Conservation (phyloP, 2,888 invertebrate genomes). For the Tetanocera ferruginea region DNA sequence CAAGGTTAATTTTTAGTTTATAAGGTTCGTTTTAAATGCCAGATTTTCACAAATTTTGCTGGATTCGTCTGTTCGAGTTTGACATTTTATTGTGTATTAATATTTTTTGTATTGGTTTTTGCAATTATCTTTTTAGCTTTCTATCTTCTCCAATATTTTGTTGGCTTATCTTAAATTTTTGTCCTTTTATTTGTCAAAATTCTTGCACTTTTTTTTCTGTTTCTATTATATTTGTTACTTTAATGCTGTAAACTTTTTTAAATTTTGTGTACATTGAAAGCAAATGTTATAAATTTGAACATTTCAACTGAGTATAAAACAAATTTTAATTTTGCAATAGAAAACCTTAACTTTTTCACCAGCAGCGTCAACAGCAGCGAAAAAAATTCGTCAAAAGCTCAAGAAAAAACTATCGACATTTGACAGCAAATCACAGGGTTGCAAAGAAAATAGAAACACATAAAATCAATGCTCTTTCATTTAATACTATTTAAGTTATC, state of each 20-base stretch:
- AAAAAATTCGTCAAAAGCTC: not conserved
- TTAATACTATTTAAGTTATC: not conserved
- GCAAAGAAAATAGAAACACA: not conserved
- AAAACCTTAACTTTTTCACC: conserved; percentile 18
- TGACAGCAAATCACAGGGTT: conserved; percentile 14
- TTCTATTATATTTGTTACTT: not conserved
- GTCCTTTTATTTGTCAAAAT: not conserved
- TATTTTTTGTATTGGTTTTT: too few relatives aligned
- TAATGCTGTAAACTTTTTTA: not conserved
- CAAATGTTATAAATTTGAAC: not conserved
- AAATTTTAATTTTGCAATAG: conserved; percentile 22
- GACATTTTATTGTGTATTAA: too few relatives aligned
- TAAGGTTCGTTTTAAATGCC: too few relatives aligned
- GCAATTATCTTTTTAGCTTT: not conserved
- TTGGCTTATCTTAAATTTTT: not conserved
- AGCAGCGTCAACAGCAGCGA: conserved; percentile 17
- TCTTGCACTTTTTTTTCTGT: not conserved
- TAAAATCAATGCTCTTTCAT: not conserved
- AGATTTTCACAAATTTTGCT: too few relatives aligned
- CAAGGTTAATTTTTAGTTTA: too few relatives aligned
- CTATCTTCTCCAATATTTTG: not conserved
- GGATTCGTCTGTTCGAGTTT: too few relatives aligned
- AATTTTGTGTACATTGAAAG: not conserved
- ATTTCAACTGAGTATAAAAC: not conserved
- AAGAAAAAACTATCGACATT: conserved; percentile 15